Evolutionary conservation across 1,140 invertebrate genomes (phyloP), one percentile per base, ranked within the genome.

Genomic region (Archegozetes longisetosus): DNA sequence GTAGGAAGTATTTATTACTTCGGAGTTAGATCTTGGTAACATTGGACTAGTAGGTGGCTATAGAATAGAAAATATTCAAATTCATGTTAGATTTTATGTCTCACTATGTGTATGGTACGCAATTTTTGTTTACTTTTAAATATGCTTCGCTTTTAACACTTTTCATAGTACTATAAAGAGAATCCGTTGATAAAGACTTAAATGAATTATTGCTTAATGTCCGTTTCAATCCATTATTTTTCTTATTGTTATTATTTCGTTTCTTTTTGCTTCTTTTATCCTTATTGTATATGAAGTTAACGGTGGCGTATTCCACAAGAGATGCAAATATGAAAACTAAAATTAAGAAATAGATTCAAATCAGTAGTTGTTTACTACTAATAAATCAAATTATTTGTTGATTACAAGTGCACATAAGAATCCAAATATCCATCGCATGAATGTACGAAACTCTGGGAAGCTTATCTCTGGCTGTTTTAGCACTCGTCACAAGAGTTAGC

Each of bases 281-380:
- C 17, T 62, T 65, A 29, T 64, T 51, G 27, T 64, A 67, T 24
- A 88, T 88, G 0, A 84, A 87, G 53, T 74, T 75, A 24, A 73
- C 74, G 3, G 73, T 61, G 2, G 74, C 73, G 61, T 74, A 75
- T 62, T 75, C 74, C 26, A 75, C 63, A 28, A 75, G 64, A 26
- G 73, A 71, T 27, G 67, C 62, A 56, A 75, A 73, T 49, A 89
- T 84, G 66, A 89, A 88, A 58, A 81, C 80, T 2, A 27, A 22
- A 63, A 50, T 13, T 29, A 51, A 22, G 25, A 12, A n/a, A n/a
- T n/a, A n/a, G n/a, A n/a, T n/a, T n/a, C n/a, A n/a, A n/a, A n/a
- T n/a, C n/a, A n/a, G 3, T 6, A 28, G 25, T 46, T 50, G 14
- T 48, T 13, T 9, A 54, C 50, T 23, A 22, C 22, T 57, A 54